A percentile compares a stretch with the other conserved stretches of the same genome.
phyloP scores from a whole-genome alignment of 2,797 vertebrate species.

The Nannoperca obscura region DNA sequence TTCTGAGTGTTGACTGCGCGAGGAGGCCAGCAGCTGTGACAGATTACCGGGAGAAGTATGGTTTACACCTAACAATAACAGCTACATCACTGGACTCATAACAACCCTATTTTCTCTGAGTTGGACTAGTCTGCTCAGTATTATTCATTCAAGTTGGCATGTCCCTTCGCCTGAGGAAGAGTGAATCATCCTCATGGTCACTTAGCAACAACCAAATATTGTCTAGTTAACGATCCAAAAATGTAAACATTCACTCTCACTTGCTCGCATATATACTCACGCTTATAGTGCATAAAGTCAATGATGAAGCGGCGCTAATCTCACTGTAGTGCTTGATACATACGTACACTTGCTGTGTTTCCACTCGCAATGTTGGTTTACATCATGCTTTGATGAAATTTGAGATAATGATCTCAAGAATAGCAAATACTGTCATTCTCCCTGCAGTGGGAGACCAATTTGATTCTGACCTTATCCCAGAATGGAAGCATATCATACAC shows the following conservation, averaged over 20 bases:
- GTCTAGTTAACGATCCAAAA: slow-evolving; percentile 66
- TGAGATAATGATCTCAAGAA: slow-evolving; percentile 67
- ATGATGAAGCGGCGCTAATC: slow-evolving; percentile 19
- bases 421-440: slow-evolving; percentile 72
- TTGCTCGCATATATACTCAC: slow-evolving; percentile 17
- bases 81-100: slow-evolving; percentile 74
- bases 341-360: slow-evolving; percentile 4
- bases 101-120: slow-evolving; percentile 72
- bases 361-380: slow-evolving; percentile 32
- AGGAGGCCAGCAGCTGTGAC: slow-evolving; percentile 47
- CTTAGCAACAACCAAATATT: slow-evolving; percentile 87
- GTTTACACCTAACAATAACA: slow-evolving; percentile 80
- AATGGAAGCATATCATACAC: slow-evolving; percentile 72
- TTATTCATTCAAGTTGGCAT: slow-evolving; percentile 79
- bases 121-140: slow-evolving; percentile 73
- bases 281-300: slow-evolving; percentile 24
- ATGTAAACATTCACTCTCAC: slow-evolving; percentile 59
- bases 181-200: slow-evolving; percentile 81
- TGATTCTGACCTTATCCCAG: slow-evolving; percentile 73
- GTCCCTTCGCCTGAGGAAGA: slow-evolving; percentile 66
- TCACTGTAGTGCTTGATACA: neutral
- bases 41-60: slow-evolving; percentile 56
- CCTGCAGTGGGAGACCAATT: slow-evolving; percentile 63
- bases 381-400: slow-evolving; percentile 60
- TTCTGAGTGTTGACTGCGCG: slow-evolving; percentile 25